Conservation (phyloP, 2,113 vertebrate species). For the Rhinopomastus cyanomelas region DNA sequence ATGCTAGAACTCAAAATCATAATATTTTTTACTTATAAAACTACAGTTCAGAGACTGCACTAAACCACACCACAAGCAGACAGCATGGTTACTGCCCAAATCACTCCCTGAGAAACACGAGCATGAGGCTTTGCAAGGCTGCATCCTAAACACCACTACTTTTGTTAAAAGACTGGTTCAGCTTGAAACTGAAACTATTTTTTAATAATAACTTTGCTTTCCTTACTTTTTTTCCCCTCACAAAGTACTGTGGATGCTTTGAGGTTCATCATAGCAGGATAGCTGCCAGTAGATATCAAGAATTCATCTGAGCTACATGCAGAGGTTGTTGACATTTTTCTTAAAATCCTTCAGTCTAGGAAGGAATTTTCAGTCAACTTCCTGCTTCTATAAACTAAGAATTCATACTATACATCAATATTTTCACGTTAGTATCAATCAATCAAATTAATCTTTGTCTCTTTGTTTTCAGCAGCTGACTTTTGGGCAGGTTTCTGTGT, state of each 20-base stretch:
- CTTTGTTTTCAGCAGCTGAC: constrained; percentile 32
- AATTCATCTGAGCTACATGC: neutral
- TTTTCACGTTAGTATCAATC: constrained; percentile 35
- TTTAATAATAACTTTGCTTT: neutral
- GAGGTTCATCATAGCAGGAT: neutral
- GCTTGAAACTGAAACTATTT: neutral
- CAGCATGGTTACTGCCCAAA: neutral
- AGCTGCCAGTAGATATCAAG: neutral
- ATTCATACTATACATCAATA: constrained; percentile 17
- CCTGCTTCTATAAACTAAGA: neutral
- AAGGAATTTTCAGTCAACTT: constrained; percentile 19
- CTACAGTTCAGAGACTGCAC: neutral
- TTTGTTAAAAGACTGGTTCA: neutral
- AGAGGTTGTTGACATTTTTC: neutral
- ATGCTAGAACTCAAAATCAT: neutral
- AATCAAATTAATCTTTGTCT: constrained; percentile 52
- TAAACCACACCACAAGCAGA: neutral
- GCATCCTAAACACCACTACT: neutral
- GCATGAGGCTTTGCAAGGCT: neutral
- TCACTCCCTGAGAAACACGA: neutral
- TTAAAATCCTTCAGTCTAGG: neutral
- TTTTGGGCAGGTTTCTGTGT: neutral
- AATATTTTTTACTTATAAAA: neutral
- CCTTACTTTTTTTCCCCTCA: neutral
- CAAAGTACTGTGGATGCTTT: neutral